Conservation (phyloP, 2,113 vertebrate genomes). For the Benitochromis conjunctus region DNA sequence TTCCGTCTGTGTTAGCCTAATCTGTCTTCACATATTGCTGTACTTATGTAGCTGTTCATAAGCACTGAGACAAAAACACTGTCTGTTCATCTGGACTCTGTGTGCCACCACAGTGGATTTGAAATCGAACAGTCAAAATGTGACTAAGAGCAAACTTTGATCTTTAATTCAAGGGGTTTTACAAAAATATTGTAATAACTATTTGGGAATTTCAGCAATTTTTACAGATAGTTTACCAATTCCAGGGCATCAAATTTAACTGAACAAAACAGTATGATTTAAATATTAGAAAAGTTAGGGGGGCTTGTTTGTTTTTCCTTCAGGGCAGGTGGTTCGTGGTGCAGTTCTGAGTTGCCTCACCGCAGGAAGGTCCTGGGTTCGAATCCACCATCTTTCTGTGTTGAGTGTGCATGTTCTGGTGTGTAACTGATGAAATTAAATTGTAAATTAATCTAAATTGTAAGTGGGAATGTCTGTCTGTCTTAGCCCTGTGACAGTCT, state of each 20-base stretch:
- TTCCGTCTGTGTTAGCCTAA: not conserved
- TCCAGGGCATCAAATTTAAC: not conserved
- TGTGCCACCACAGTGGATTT: not conserved
- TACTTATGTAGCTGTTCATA: not conserved
- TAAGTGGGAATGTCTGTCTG: not conserved
- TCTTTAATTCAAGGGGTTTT: not conserved
- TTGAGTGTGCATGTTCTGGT: not conserved
- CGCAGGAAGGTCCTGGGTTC: not conserved
- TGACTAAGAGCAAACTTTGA: not conserved
- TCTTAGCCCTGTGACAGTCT: not conserved
- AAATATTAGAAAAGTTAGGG: not conserved
- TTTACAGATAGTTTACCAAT: not conserved
- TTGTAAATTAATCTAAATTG: too few species aligned
- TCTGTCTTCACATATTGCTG: not conserved
- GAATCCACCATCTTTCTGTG: not conserved
- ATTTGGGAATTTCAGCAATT: not conserved
- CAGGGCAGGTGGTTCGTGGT: not conserved
- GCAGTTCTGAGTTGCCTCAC: not conserved
- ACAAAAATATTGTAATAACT: not conserved
- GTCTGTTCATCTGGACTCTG: not conserved
- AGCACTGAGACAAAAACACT: not conserved
- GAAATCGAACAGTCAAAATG: not conserved
- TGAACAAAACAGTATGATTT: rapidly evolving
- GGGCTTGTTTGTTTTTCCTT: rapidly evolving
- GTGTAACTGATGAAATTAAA: not conserved